Evolutionary conservation across 2,888 invertebrate genomes (phyloP), one percentile per base, ranked within the genome.

Genomic region (Deilephila porcellus): DNA sequence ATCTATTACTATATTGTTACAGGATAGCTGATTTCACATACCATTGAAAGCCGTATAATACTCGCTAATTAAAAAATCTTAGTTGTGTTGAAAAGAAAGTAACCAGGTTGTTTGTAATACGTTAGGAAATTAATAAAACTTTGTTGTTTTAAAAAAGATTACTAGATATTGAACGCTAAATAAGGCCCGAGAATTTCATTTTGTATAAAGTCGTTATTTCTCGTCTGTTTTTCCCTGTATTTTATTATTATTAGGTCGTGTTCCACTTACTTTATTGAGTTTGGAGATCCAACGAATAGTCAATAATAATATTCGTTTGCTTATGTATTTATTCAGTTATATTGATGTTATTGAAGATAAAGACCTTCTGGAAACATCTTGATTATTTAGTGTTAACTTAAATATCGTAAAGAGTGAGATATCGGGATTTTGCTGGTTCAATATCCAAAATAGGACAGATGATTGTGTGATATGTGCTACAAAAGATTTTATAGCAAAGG

Each of bases 91-190:
- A 45, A 45, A 45, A 1, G 11, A 45, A 11, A 11, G 14, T 45
- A 14, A 45, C 45, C 3, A 45, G 14, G 45, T 2, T 45, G 3
- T 45, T 45, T 45, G 14, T 45, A 14, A 2, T 3, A 45, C 11
- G 45, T 14, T 14, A 45, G 14, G 3, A 45, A 45, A 45, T 14
- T 11, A 45, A 11, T 45, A 45, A 45, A 45, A 45, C 11, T 11
- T 45, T 45, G 11, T 45, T 11, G 3, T 37, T 37, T 37, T 8
- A 3, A 45, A 45, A 45, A 45, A 11, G 11, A 45, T 11, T 3
- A 45, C 11, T 19, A n/a, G 32, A 34, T 63, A 63, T 63, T 34
- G 63, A 63, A 63, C 19, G n/a, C 25, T 63, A 34, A 63, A 63
- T n/a, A n/a, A 19, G 7, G n/a, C 4, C 20, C 20, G 45, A 4